Evolutionary conservation across 2,797 vertebrate genomes (phyloP), one percentile per base, ranked within the genome.

Genomic region (Carapus acus): DNA sequence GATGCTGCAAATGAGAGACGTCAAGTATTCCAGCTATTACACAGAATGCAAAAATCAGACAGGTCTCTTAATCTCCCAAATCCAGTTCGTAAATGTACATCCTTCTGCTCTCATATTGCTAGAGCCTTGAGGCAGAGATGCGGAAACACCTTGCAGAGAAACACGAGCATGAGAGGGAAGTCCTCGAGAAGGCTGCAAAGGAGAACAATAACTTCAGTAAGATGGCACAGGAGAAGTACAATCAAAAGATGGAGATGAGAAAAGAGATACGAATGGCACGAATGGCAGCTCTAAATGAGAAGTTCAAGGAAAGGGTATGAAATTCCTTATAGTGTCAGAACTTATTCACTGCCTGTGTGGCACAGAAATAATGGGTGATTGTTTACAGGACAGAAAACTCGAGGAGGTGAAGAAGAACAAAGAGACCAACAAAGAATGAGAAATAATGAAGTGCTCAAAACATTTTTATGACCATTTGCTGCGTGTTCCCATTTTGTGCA

Each of bases 391-490:
- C 71, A 96, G 94, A 88, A 94, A 94, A 51, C 52, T 93, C 5
- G 94, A 98, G 78, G 93, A 97, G 74, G 91, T 94, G 22, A 86
- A 86, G 87, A 94, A 93, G 90, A 95, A 92, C 83, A 95, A 92
- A 87, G 93, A 95, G 64, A 86, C 87, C 69, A 92, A 89, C 85
- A 92, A 91, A 61, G 88, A 85, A 0, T 83, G 62, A 4, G 75
- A 81, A 0, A 73, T 69, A n/a, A n/a, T n/a, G n/a, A n/a, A n/a
- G n/a, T n/a, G n/a, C n/a, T n/a, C n/a, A n/a, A n/a, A n/a, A n/a
- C n/a, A n/a, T n/a, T n/a, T n/a, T n/a, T n/a, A n/a, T n/a, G n/a
- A n/a, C n/a, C n/a, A n/a, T n/a, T n/a, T n/a, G n/a, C n/a, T n/a
- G n/a, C n/a, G n/a, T n/a, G n/a, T n/a, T n/a, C n/a, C n/a, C n/a